A percentile compares a stretch with the other conserved stretches of the same genome.
Evolutionary conservation across 2,888 invertebrate species (phyloP).

Genomic region (Ceramica pisi): DNA sequence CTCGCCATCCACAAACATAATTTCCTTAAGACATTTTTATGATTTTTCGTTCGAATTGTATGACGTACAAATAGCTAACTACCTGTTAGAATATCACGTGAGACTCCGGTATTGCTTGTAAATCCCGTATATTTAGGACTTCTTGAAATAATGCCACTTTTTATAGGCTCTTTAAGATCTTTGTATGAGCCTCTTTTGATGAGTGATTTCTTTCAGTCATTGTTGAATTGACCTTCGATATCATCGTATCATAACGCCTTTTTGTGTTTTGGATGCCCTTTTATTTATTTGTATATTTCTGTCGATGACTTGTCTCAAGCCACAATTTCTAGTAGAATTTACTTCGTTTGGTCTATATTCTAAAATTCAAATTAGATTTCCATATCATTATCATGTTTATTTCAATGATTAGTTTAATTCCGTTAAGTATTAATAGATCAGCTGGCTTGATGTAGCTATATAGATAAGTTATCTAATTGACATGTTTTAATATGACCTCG

Average conservation of each 20-base stretch:
- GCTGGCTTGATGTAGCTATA: constrained; percentile 26
- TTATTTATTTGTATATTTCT: background rate
- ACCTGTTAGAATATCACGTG: background rate
- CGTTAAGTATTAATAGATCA: constrained; percentile 43
- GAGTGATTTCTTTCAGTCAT: background rate
- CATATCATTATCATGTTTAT: constrained; percentile 33
- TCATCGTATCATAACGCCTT: background rate
- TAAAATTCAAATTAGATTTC: constrained; percentile 12
- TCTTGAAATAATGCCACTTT: background rate
- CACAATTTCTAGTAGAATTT: background rate
- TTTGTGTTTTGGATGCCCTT: too few relatives aligned
- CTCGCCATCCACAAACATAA: background rate
- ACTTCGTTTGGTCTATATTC: background rate
- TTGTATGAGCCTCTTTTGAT: background rate
- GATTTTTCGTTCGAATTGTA: background rate
- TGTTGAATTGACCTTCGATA: background rate
- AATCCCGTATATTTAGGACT: background rate
- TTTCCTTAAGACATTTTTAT: background rate
- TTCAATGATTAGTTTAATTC: constrained; percentile 41
- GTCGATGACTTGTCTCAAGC: background rate
- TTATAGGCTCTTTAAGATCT: background rate
- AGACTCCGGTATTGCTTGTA: background rate
- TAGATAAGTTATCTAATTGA: constrained; percentile 61
- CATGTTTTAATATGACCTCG: constrained; percentile 59
- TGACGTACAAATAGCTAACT: background rate